A percentile compares a stretch with the other conserved stretches of the same genome.
phyloP scores from a whole-genome alignment of 2,113 vertebrate species.

The mouse (Mus musculus) region GRCm39 chr2:71209501-71210000 shows the following conservation, averaged over 20 bases:
- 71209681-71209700: constrained; percentile 23
- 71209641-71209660: neutral
- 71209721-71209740: neutral
- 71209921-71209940: constrained; percentile 57
- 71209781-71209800: constrained; percentile 48
- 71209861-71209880: constrained; percentile 9
- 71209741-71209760: neutral
- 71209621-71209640: neutral
- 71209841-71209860: constrained; percentile 59
- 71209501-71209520: neutral
- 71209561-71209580: neutral
- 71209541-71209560: constrained; percentile 34
- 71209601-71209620: neutral
- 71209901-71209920: constrained; percentile 40
- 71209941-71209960: constrained; percentile 52
- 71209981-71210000: constrained; percentile 22
- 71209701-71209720: neutral
- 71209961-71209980: constrained; percentile 21
- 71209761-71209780: constrained; percentile 4
- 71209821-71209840: constrained; percentile 28
- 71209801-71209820: neutral
- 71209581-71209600: constrained; percentile 57
- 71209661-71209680: constrained; percentile 8
- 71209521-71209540: neutral
- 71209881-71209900: constrained; percentile 29